phyloP scores from a whole-genome alignment of 2,113 vertebrate genomes.

The Collichthys lucidus region DNA sequence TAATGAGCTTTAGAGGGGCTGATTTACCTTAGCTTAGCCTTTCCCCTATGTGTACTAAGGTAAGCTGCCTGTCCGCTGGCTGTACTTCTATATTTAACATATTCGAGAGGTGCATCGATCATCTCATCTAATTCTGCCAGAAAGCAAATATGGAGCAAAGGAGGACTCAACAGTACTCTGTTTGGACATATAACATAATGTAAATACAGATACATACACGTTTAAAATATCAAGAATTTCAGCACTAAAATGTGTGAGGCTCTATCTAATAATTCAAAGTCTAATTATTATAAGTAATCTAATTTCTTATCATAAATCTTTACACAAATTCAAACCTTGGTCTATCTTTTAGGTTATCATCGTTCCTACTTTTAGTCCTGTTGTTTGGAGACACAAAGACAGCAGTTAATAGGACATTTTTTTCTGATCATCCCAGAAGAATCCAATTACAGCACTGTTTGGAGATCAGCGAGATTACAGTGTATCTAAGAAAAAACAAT shows the following conservation, averaged over 20 bases:
- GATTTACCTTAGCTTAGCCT: not conserved
- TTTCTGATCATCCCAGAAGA: conserved; percentile 79
- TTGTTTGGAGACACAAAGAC: conserved; percentile 74
- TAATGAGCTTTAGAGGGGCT: not conserved
- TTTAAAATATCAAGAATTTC: not conserved
- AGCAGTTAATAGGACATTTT: conserved; percentile 68
- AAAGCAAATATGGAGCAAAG: not conserved
- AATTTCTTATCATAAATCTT: conserved; percentile 33
- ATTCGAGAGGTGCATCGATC: not conserved
- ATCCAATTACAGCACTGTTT: conserved; percentile 84
- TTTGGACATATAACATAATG: not conserved
- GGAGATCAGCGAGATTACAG: conserved; percentile 83
- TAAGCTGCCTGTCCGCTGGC: not conserved
- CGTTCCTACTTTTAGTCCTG: conserved; percentile 16
- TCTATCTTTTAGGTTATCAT: conserved; percentile 52
- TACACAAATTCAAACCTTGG: conserved; percentile 43
- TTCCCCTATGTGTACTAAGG: not conserved
- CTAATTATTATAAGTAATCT: conserved; percentile 44
- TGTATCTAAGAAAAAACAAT: conserved; percentile 86
- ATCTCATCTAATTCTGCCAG: not conserved
- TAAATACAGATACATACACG: not conserved
- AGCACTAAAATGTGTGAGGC: not conserved
- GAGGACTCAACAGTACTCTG: not conserved
- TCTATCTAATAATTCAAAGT: conserved; percentile 11
- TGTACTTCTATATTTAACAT: not conserved